phyloP scores from a whole-genome alignment of 2,888 invertebrate genomes.

The Cheilosia scutellata region DNA sequence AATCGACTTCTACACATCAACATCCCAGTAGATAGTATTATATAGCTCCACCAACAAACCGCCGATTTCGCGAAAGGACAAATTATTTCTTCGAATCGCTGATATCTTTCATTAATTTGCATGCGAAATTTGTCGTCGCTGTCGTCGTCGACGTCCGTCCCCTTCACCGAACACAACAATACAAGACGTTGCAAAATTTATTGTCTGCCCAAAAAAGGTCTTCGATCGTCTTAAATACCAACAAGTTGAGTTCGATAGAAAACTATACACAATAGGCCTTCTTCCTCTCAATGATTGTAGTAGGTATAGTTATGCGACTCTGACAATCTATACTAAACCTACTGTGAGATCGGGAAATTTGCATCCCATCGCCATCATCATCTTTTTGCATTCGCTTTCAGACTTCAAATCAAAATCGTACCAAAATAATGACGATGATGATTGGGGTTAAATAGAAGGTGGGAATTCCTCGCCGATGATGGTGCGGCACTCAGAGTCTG shows the following conservation, averaged over 20 bases:
- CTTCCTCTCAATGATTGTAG: background rate
- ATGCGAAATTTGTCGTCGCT: conserved; percentile 69
- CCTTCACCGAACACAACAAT: conserved; percentile 14
- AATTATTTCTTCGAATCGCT: conserved; percentile 71
- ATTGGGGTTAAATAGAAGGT: conserved; percentile 76
- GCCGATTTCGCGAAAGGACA: conserved; percentile 66
- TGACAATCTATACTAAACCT: too few relatives aligned
- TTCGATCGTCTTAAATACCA: conserved; percentile 68
- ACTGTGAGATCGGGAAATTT: background rate
- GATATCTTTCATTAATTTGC: conserved; percentile 68
- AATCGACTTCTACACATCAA: conserved; percentile 45
- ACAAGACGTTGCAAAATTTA: conserved; percentile 60
- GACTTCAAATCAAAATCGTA: conserved; percentile 71
- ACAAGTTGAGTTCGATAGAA: conserved; percentile 30
- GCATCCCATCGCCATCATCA: conserved; percentile 28
- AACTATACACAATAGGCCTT: conserved; percentile 49
- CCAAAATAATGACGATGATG: conserved; percentile 71
- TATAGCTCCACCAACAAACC: background rate
- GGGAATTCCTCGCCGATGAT: conserved; percentile 65
- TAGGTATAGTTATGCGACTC: too few relatives aligned
- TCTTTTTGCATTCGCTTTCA: conserved; percentile 30
- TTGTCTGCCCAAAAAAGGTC: conserved; percentile 74
- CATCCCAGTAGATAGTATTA: background rate
- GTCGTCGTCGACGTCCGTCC: conserved; percentile 15
- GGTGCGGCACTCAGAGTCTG: conserved; percentile 11